phyloP scores from a whole-genome alignment of 1,140 invertebrate species.

The Ceratina japonica region DNA sequence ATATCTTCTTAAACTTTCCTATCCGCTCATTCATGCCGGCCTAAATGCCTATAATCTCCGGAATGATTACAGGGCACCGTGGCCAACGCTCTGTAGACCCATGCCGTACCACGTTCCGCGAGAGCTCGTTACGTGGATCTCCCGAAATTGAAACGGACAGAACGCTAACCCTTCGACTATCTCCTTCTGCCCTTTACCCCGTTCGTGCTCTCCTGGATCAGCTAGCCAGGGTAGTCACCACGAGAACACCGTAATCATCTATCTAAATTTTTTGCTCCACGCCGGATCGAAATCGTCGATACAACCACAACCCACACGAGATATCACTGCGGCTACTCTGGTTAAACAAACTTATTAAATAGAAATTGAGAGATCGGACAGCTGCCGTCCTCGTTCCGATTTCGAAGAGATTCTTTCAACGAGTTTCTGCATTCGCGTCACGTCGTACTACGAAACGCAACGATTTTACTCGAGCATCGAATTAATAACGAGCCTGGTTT shows the following conservation, averaged over 20 bases:
- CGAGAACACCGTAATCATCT: background rate
- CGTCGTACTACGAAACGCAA: constrained; percentile 9
- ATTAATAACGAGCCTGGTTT: background rate
- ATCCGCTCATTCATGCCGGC: constrained; percentile 74
- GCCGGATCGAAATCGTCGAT: background rate
- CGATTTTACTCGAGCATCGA: background rate
- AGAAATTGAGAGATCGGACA: constrained; percentile 41
- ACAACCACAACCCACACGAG: background rate
- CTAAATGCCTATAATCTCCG: constrained; percentile 79
- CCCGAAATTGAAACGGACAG: constrained; percentile 73
- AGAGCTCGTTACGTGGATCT: constrained; percentile 62
- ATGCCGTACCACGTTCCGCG: constrained; percentile 35
- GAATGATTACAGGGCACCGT: constrained; percentile 77
- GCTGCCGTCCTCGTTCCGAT: constrained; percentile 23
- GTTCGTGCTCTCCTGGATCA: background rate
- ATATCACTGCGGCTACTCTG: constrained; percentile 53
- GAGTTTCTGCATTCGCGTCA: constrained; percentile 11
- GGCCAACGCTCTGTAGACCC: constrained; percentile 59
- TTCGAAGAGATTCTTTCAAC: background rate
- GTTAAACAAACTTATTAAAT: constrained; percentile 67
- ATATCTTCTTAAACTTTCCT: constrained; percentile 74
- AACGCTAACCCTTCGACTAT: constrained; percentile 26
- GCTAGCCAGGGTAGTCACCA: background rate
- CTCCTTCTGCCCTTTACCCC: background rate
- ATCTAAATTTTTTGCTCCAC: no score